Evolutionary conservation across 2,888 invertebrate genomes (phyloP), one percentile per base, ranked within the genome.

Genomic region (Parasteatoda lunata): DNA sequence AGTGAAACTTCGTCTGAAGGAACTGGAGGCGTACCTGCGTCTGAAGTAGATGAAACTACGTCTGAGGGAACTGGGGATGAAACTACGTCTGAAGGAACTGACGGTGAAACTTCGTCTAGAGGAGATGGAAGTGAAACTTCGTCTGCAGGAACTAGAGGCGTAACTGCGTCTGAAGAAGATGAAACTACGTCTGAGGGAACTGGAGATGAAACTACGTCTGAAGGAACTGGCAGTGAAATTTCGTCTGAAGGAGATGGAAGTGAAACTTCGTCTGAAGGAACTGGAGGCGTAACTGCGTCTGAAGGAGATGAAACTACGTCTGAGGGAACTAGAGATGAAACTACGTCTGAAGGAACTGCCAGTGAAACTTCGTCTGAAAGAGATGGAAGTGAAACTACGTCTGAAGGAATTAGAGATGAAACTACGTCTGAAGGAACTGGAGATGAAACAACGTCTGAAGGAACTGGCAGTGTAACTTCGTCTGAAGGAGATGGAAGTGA

Each of bases 81-180:
- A 4, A 87, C 90, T 8, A 80, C 78, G 45, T 91, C 93, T 90
- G 97, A 97, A 5, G 98, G 97, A 91, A 98, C 97, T 90, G 94
- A 95, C 1, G 97, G 98, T 92, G 97, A 97, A 9, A 91, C 93
- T 59, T 90, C 89, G 13, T 70, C 88, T 15, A 90, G 90, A n/a
- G 30, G 64, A 64, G 91, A 90, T 11, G 88, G 88, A 4, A 85
- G 90, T 11, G 68, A 80, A 8, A 90, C 90, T 73, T 90, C 91
- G 11, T 90, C 90, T 76, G 83, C 79, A 8, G 78, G 84, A 30
- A 52, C 30, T 4, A 69, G 64, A 5, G 64, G 52, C 45, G n/a
- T n/a, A 83, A 15, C 75, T 69, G 3, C 70, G 59, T 64, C 71
- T 80, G n/a, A n/a, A n/a, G n/a, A n/a, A n/a, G n/a, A n/a, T n/a